Conservation (phyloP, 64 coral and sea anemone genomes). For the Montipora sp. region DNA sequence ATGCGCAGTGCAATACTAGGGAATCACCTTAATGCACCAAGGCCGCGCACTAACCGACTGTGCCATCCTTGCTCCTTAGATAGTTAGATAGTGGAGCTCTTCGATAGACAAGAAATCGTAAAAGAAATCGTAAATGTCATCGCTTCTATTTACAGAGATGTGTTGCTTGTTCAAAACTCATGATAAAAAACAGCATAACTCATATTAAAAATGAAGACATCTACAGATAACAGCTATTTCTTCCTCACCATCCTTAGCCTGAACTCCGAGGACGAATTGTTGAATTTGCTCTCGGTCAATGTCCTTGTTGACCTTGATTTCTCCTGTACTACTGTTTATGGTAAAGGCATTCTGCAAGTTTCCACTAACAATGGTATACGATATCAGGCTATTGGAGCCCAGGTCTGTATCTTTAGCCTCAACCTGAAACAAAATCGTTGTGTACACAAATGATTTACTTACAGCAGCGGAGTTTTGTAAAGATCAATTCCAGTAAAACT, state of each 20-base stretch:
- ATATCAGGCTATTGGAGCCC: slow-evolving; percentile 72
- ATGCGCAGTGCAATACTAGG: no score
- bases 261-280: slow-evolving; percentile 81
- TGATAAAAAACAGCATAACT: no score
- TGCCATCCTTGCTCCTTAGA: no score
- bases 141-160: no score
- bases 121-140: no score
- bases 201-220: neutral
- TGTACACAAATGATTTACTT: no score
- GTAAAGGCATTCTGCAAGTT: slow-evolving; percentile 58
- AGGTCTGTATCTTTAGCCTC: slow-evolving; percentile 68
- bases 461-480: no score
- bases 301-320: slow-evolving; percentile 66
- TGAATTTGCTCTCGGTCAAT: slow-evolving; percentile 83
- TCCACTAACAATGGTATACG: slow-evolving; percentile 88
- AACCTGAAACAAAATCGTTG: slow-evolving; percentile 35
- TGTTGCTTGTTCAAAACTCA: no score
- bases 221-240: neutral
- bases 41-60: no score
- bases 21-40: no score
- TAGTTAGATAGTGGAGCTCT: no score
- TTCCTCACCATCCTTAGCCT: slow-evolving; percentile 83
- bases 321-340: slow-evolving; percentile 58
- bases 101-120: no score
- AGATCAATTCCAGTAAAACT: neutral